Base-by-base conservation (phyloP, 2,888 invertebrate genomes). In the Amorpha juglandis region DNA sequence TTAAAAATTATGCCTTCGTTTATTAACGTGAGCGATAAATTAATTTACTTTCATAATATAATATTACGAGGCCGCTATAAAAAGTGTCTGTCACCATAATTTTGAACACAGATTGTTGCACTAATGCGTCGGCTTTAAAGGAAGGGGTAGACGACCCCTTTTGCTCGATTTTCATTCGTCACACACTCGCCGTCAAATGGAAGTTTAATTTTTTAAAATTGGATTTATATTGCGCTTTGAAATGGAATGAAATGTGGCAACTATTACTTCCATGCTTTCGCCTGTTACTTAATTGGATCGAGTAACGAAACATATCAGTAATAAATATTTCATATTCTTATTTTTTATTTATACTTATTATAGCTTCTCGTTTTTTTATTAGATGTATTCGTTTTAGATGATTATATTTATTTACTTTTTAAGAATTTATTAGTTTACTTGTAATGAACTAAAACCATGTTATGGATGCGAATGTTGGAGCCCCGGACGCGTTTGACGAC, bases 181-280 rank as follows among this genome's bases (percentile, higher is more conserved):
- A 92, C 92, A 90, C 92, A 91, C 87, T 79, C 90, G 90, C 78
- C 82, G 90, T 83, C 89, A 89, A 90, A 90, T 89, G 83, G 87
- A 84, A 88, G 79, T 92, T 91, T 86, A 91, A 89, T 88, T 89
- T 90, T 89, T 91, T 87, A 78, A 90, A 91, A 91, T 91, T 91
- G 87, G 86, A 83, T 83, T 90, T 91, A 89, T 91, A 92, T 91
- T 87, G 82, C 83, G 71, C 78, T 81, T 81, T 81, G 78, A 74
- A 83, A 79, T 74, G 80, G 78, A 84, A 83, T 81, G 78, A 84
- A 84, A 84, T 80, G 76, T 78, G 71, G 66, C 69, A 72, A 72
- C 70, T 72, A 65, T 73, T 68, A 67, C 33, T 65, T 58, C 58
- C 58, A 58, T 16, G 19, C 58, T 51, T 35, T 52, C 65, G 63